Evolutionary conservation across 2,888 invertebrate genomes (phyloP).

Genomic region (Suillia variegata): DNA sequence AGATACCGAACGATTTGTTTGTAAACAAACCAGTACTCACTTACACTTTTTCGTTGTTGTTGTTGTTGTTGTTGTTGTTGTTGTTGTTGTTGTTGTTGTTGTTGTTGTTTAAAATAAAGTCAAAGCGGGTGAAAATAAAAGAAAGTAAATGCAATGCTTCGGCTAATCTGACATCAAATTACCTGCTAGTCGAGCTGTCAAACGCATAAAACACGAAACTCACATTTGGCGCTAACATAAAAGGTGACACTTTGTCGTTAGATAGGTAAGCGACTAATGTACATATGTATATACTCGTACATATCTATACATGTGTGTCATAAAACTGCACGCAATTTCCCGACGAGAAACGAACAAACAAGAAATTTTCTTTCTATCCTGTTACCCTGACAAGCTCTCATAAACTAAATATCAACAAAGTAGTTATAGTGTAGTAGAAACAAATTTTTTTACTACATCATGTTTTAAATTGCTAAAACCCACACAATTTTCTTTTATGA

Average conservation of each 20-base stretch:
- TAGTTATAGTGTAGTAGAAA: no score
- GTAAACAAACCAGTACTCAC: constrained; percentile 13
- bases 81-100: no score
- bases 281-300: not conserved
- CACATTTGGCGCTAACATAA: constrained; percentile 11
- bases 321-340: not conserved
- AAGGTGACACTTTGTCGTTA: not conserved
- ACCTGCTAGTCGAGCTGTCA: constrained; percentile 33
- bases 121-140: no score
- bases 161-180: constrained; percentile 29
- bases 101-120: no score
- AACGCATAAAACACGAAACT: constrained; percentile 21
- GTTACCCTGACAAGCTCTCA: no score
- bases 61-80: no score
- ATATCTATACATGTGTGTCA: not conserved
- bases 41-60: not conserved
- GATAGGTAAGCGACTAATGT: no score
- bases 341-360: no score
- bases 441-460: no score
- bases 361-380: no score
- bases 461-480: not conserved
- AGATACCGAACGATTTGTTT: not conserved
- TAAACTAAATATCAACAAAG: no score
- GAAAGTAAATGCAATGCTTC: not conserved
- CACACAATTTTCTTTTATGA: constrained; percentile 1